These are phyloP conservation scores for Cephalopholis sonnerati DNA, from an alignment of 2,113 vertebrate species.

Conservation along the genomic window DNA sequence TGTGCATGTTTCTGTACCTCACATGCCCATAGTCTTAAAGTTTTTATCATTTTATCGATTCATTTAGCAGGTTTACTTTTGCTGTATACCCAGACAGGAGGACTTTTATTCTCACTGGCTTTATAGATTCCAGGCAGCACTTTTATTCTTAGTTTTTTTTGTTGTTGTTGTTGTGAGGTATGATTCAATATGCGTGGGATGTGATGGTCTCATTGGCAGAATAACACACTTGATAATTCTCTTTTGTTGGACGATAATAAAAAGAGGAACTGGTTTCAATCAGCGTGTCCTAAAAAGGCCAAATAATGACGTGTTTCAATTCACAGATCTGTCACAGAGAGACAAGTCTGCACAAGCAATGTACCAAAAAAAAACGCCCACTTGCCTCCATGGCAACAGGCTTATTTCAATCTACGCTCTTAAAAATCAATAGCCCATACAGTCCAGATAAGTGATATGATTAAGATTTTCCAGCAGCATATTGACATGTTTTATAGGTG, in stretches of 20 bases:
- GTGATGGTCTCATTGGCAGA: not conserved
- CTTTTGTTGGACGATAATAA: not conserved
- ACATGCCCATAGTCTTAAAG: not conserved
- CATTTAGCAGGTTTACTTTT: not conserved
- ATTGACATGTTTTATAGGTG: conserved; percentile 18
- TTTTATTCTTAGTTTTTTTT: too few species aligned
- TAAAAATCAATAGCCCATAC: conserved; percentile 49
- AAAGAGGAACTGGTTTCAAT: not conserved
- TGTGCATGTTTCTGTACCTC: not conserved
- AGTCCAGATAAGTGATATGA: not conserved
- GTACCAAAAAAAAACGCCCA: conserved; percentile 40
- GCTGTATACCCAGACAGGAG: not conserved
- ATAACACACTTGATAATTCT: too few species aligned
- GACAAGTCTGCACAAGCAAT: conserved; percentile 2
- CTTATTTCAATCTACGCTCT: conserved; percentile 38
- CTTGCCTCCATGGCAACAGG: conserved; percentile 65
- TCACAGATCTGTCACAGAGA: conserved; percentile 13
- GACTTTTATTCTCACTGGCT: too few species aligned
- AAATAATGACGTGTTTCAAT: conserved; percentile 28
- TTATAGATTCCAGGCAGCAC: too few species aligned
- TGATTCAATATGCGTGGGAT: not conserved
- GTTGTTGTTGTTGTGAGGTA: not conserved
- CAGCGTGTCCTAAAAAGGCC: not conserved
- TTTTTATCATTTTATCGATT: not conserved
- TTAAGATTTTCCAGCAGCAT: not conserved